Evolutionary conservation across 2,888 invertebrate genomes (phyloP), one percentile per base, ranked within the genome.

Genomic region (Timandra comae): DNA sequence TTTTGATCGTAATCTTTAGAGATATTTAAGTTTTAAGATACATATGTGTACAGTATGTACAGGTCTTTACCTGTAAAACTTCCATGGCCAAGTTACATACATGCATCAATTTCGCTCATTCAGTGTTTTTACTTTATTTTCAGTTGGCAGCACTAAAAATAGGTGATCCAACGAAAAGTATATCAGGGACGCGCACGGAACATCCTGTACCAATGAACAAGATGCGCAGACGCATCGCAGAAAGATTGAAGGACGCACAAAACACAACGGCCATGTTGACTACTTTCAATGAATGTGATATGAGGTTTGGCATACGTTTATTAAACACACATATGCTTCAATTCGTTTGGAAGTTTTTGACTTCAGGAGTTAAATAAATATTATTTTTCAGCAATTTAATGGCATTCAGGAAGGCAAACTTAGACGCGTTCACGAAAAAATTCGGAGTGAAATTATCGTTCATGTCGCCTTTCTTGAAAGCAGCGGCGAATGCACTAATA

Each of bases 231-330:
- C 92, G 97, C 61, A 99, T 99, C 61, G 95, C 99, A 0, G 91
- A 96, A 54, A 88, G 99, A 38, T 88, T 99, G 54, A 99, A 99
- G 86, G 97, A 99, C 52, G 98, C 99, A 1, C 99, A 99, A 86
- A 99, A 99, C 72, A 93, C 93, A 0, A 96, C 96, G 58, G 99
- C 99, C 4, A 99, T 99, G 99, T 86, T 99, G 46, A 99, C 99
- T 7, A 99, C 99, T 0, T 99, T 99, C 74, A 99, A 99, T 77
- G 99, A 99, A 87, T 93, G 99, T 50, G 99, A 99, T 75, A 99
- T 99, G 99, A 93, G 98, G 84, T 79, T 30, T 10, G 25, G 7
- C 5, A 6, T 16, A 1, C 4, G 16, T n/a, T n/a, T n/a, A n/a
- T n/a, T n/a, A n/a, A n/a, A n/a, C n/a, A n/a, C n/a, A n/a, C n/a